These are phyloP conservation scores for Lepus townsendii DNA, from an alignment of 2,797 vertebrate species.

Conservation along the genomic window DNA sequence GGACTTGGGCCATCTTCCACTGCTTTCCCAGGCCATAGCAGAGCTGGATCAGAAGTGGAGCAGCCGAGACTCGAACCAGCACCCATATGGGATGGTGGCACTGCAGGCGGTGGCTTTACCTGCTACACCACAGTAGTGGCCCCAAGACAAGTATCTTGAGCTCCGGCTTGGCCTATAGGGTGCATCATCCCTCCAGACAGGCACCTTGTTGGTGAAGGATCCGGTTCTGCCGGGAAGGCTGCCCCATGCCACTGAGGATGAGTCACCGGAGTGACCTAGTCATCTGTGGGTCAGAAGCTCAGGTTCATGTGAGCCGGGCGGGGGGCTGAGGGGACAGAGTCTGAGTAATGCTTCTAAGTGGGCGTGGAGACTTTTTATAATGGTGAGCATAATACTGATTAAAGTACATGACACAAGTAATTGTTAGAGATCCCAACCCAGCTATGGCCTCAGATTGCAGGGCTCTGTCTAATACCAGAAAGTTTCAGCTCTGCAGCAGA, in stretches of 20 bases:
- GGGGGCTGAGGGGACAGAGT: background rate
- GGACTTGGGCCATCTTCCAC: too few species aligned
- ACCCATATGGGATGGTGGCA: too few species aligned
- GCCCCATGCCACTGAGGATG: background rate
- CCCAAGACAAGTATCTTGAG: slow-evolving; percentile 16
- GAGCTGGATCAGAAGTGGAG: too few species aligned
- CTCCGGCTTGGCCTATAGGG: background rate
- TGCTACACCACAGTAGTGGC: too few species aligned
- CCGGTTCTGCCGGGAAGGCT: background rate
- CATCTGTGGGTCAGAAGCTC: slow-evolving; percentile 52
- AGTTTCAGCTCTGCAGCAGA: background rate
- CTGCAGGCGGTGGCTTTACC: too few species aligned
- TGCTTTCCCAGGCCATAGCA: too few species aligned
- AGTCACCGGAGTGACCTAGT: slow-evolving; percentile 62
- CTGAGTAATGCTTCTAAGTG: slow-evolving; percentile 63
- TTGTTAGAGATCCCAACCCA: slow-evolving; percentile 47
- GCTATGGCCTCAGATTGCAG: slow-evolving; percentile 5
- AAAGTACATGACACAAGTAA: slow-evolving; percentile 63
- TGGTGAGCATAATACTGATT: slow-evolving; percentile 46
- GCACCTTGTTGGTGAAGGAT: background rate
- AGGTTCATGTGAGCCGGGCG: slow-evolving; percentile 18
- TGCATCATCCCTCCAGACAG: background rate
- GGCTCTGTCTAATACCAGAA: slow-evolving; percentile 69
- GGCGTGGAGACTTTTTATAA: slow-evolving; percentile 46
- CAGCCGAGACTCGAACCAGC: too few species aligned